These are phyloP conservation scores for Monodelphis domestica DNA, from an alignment of 2,797 vertebrate genomes.

Conservation along the genomic window DNA sequence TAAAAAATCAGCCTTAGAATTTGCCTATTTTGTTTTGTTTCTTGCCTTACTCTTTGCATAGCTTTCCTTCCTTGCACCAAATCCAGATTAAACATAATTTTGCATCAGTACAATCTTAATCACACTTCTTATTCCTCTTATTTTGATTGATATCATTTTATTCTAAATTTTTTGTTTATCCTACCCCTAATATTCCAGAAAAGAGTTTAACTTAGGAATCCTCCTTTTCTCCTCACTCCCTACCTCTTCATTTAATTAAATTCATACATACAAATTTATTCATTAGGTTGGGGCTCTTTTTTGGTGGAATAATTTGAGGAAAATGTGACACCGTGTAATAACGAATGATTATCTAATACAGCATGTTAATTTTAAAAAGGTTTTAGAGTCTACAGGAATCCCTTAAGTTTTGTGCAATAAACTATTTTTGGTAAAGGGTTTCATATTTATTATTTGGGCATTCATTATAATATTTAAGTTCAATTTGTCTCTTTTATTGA, in stretches of 20 bases:
- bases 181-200: background rate
- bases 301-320: slow-evolving; percentile 68
- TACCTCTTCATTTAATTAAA: background rate
- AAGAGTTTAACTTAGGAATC: background rate
- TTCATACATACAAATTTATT: too few relatives aligned
- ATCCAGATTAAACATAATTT: background rate
- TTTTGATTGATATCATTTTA: background rate
- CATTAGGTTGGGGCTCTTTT: slow-evolving; percentile 38
- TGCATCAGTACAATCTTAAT: background rate
- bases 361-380: slow-evolving; percentile 85
- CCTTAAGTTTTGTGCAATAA: slow-evolving; percentile 90
- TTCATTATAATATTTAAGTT: slow-evolving; percentile 38
- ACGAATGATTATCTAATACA: slow-evolving; percentile 81
- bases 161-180: background rate
- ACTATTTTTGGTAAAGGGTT: slow-evolving; percentile 89
- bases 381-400: slow-evolving; percentile 84
- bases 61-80: background rate
- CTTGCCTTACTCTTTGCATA: too few relatives aligned
- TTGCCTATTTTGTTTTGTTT: background rate
- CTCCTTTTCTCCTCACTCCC: background rate
- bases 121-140: background rate
- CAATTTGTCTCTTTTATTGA: background rate
- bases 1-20: background rate
- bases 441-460: slow-evolving; percentile 66
- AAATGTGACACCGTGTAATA: slow-evolving; percentile 79